Evolutionary conservation across 64 coral and sea anemone species (phyloP).

Genomic region (Hydrozoanthus tunicans): DNA sequence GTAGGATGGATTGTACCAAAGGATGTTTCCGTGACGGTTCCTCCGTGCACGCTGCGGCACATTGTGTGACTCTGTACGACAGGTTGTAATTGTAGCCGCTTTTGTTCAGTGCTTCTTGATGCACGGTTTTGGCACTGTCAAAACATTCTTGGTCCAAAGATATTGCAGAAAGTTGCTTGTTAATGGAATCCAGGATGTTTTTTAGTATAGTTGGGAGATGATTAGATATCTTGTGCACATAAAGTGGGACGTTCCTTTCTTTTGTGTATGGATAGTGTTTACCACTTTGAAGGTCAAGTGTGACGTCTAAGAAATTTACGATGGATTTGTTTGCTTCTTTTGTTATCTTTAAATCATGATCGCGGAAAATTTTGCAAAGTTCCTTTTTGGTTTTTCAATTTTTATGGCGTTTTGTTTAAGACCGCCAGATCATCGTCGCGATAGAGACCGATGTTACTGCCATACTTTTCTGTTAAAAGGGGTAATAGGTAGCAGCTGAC

Average conservation of each 20-base stretch:
- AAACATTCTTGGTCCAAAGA: conserved; percentile 47
- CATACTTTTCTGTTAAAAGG: not conserved
- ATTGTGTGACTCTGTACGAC: not conserved
- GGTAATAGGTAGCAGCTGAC: not conserved
- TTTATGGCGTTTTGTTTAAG: conserved; percentile 11
- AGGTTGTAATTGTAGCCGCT: not conserved
- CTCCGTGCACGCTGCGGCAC: not conserved
- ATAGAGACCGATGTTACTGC: conserved; percentile 25
- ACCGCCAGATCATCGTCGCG: not conserved
- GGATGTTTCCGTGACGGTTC: not conserved
- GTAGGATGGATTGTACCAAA: not conserved
- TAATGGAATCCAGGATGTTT: conserved; percentile 37
- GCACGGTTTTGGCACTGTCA: not conserved
- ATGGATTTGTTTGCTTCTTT: not conserved
- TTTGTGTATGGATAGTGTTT: conserved; percentile 39
- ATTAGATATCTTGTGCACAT: conserved; percentile 33
- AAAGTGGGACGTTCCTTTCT: conserved; percentile 32
- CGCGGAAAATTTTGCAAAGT: conserved; percentile 17
- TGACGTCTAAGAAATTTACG: conserved; percentile 11
- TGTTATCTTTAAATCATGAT: conserved; percentile 10
- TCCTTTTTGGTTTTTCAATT: not conserved
- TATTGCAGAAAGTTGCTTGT: conserved; percentile 40
- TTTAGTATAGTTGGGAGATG: conserved; percentile 46
- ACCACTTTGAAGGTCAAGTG: conserved; percentile 6
- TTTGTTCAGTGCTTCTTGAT: not conserved